These are phyloP conservation scores for Orthosia gracilis DNA, from an alignment of 2,888 invertebrate genomes.

Conservation along the genomic window DNA sequence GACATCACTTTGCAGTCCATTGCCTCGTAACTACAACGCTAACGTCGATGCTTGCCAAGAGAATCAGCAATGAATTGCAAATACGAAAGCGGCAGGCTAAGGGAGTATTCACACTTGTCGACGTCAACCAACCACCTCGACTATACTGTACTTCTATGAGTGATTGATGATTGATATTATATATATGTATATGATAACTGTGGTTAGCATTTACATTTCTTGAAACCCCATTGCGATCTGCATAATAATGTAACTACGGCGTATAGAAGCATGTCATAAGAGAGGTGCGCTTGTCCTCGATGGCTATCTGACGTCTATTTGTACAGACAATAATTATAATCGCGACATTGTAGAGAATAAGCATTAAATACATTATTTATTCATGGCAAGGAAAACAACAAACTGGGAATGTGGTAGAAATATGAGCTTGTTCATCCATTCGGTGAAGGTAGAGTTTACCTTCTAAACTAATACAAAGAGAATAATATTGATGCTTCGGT, in stretches of 20 bases:
- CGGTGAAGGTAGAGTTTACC: neutral
- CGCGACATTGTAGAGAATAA: constrained; percentile 42
- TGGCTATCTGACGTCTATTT: constrained; percentile 50
- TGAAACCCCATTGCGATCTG: neutral
- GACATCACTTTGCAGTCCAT: constrained; percentile 20
- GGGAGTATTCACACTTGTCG: neutral
- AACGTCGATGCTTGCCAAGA: neutral
- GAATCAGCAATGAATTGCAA: constrained; percentile 18
- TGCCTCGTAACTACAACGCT: neutral
- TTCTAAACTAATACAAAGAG: neutral
- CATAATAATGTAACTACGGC: constrained; percentile 17
- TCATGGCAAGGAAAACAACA: constrained; percentile 34
- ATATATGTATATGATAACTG: no score
- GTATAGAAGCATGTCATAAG: constrained; percentile 10
- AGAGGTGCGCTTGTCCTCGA: constrained; percentile 43
- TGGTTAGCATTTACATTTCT: constrained; percentile 7
- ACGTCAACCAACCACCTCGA: constrained; percentile 5
- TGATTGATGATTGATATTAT: constrained; percentile 16
- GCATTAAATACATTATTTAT: constrained; percentile 45
- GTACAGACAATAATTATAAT: constrained; percentile 56
- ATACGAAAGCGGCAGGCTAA: constrained; percentile 1
- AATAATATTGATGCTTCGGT: neutral
- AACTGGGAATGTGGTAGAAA: constrained; percentile 32
- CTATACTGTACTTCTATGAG: neutral
- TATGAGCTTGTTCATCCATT: constrained; percentile 27